phyloP scores from a whole-genome alignment of 2,888 invertebrate genomes.

The Protula sp. region DNA sequence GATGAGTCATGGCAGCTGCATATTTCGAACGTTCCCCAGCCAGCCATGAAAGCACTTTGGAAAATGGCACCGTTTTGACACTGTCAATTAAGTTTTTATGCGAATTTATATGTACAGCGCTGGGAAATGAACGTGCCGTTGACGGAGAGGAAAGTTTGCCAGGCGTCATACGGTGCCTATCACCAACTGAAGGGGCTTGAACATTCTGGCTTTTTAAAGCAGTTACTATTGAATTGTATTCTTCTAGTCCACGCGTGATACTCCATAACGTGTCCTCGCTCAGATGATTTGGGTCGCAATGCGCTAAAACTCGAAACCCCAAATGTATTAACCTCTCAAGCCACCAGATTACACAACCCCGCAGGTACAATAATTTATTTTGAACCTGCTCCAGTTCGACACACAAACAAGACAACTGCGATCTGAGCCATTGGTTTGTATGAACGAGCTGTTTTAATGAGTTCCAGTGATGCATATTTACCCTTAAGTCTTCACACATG shows the following conservation, averaged over 20 bases:
- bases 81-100: slow-evolving; percentile 9
- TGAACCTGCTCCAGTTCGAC: slow-evolving; percentile 30
- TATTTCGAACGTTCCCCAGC: slow-evolving; percentile 46
- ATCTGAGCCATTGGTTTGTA: slow-evolving; percentile 38
- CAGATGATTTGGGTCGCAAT: slow-evolving; percentile 40
- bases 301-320: slow-evolving; percentile 49
- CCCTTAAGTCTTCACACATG: slow-evolving; percentile 48
- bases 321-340: slow-evolving; percentile 42
- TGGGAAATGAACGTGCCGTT: neutral
- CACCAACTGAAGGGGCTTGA: too few species aligned
- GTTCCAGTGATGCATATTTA: slow-evolving; percentile 49
- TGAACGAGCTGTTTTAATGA: slow-evolving; percentile 38
- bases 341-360: slow-evolving; percentile 43
- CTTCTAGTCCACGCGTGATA: slow-evolving; percentile 49
- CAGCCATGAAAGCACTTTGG: slow-evolving; percentile 39
- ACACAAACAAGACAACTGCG: slow-evolving; percentile 33
- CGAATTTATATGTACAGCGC: slow-evolving; percentile 8
- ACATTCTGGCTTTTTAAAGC: slow-evolving; percentile 12
- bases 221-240: slow-evolving; percentile 46
- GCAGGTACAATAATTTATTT: slow-evolving; percentile 30
- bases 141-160: neutral
- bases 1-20: slow-evolving; percentile 44
- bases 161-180: too few species aligned
- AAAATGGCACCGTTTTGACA: slow-evolving; percentile 36
- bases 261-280: slow-evolving; percentile 48